Evolutionary conservation across 2,797 vertebrate genomes (phyloP), one percentile per base, ranked within the genome.

Genomic region (Diplodus sargus): DNA sequence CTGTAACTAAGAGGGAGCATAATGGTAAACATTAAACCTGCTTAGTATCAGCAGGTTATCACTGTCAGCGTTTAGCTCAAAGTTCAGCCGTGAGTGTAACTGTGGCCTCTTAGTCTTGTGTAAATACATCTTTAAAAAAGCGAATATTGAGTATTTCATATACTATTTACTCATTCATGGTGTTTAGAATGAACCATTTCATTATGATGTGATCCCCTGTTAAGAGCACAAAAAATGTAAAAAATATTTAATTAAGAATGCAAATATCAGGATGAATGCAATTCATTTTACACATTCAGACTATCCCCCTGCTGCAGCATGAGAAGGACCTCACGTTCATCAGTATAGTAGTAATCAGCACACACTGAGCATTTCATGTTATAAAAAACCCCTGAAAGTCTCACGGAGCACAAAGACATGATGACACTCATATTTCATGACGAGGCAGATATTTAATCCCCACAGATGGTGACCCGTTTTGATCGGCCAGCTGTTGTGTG

Each of bases 1-100:
- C 18, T 6, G 17, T 30, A 49, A 13, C 61, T 47, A 63, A 64
- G 11, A 49, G 20, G 12, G 62, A n/a, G 25, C 30, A 15, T 12
- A 25, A 25, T 25, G 60, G 42, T 62, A 45, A 45, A 62, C 22
- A 61, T 61, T 61, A 61, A 45, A 47, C 60, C 42, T 62, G 25
- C 47, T 49, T 9, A 30, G 18, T 6, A n/a, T 51, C 62, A 65
- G 25, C 47, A 4, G 49, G 18, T 49, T 64, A 25, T 4, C n/a
- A 61, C 10, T 48, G 4, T 48, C 22, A 63, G 17, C 45, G n/a
- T 45, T 45, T 23, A 61, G 42, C 60, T 45, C n/a, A 45, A 62
- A 62, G 10, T 22, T 22, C 34, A 64, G 62, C 62, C 12, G 6
- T 47, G 7, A 20, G 11, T 7, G 10, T 48, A 20, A 18, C 47